Conservation (phyloP, 2,888 invertebrate species). For the Troilus luridus region DNA sequence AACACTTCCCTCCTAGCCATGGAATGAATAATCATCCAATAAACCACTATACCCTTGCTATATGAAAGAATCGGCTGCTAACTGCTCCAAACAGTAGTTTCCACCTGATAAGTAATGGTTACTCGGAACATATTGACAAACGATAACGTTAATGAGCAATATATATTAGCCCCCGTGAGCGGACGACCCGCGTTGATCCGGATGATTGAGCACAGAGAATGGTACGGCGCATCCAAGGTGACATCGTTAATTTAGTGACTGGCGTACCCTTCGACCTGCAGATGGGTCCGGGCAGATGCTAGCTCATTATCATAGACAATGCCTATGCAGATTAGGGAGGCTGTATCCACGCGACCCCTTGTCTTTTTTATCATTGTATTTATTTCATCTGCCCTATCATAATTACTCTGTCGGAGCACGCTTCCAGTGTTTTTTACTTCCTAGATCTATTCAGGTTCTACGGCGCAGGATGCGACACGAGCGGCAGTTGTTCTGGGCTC, state of each 20-base stretch:
- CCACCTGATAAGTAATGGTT: conserved; percentile 21
- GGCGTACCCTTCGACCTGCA: conserved; percentile 7
- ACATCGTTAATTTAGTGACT: conserved; percentile 40
- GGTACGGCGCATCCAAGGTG: background rate
- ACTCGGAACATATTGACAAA: background rate
- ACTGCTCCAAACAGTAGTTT: background rate
- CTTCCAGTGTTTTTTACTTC: conserved; percentile 44
- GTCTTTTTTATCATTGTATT: conserved; percentile 44
- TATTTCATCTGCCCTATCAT: conserved; percentile 48
- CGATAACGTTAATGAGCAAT: conserved; percentile 31
- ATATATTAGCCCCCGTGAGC: background rate
- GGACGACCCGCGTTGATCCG: background rate
- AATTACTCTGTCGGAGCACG: conserved; percentile 41
- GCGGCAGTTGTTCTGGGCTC: conserved; percentile 36
- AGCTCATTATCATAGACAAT: conserved; percentile 41
- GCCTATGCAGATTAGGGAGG: conserved; percentile 24
- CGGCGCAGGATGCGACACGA: conserved; percentile 40
- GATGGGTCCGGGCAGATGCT: conserved; percentile 37
- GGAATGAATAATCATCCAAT: background rate
- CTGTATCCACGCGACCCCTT: conserved; percentile 41
- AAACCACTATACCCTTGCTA: background rate
- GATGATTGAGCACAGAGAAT: conserved; percentile 14
- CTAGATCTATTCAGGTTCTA: background rate
- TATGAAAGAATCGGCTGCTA: background rate
- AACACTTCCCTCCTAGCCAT: background rate